Evolutionary conservation across 2,888 invertebrate genomes (phyloP).

Genomic region (Tiliacea citrago): DNA sequence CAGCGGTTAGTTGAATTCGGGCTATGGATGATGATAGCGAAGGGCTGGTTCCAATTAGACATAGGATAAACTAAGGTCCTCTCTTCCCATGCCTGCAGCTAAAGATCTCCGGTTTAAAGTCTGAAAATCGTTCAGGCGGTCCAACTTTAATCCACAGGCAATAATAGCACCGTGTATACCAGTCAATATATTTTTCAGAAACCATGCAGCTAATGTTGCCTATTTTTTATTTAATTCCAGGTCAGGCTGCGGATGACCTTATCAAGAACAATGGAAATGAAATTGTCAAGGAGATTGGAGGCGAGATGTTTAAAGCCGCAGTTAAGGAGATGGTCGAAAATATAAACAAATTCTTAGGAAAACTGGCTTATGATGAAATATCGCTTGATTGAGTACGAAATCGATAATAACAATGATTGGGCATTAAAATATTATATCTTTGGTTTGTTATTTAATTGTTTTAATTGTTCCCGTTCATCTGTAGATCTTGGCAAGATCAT

Average conservation of each 20-base stretch:
- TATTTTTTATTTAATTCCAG: conserved; percentile 22
- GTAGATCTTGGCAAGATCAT: not conserved
- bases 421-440: not conserved
- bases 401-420: not conserved
- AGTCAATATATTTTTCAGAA: too few species aligned
- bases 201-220: too few species aligned
- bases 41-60: too few species aligned
- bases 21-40: too few species aligned
- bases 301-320: not conserved
- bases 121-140: too few species aligned
- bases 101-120: too few species aligned
- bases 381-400: conserved; percentile 25
- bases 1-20: too few species aligned
- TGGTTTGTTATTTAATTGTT: not conserved
- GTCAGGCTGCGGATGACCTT: conserved; percentile 1
- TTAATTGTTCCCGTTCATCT: not conserved
- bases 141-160: too few species aligned
- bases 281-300: conserved; percentile 37
- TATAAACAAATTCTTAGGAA: conserved; percentile 17
- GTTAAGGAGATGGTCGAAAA: not conserved
- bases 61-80: too few species aligned
- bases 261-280: conserved; percentile 27
- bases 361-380: conserved; percentile 3
- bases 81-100: too few species aligned
- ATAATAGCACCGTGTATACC: too few species aligned